Conservation (phyloP, 2,888 invertebrate species). For the Drosophila tanythrix region DNA sequence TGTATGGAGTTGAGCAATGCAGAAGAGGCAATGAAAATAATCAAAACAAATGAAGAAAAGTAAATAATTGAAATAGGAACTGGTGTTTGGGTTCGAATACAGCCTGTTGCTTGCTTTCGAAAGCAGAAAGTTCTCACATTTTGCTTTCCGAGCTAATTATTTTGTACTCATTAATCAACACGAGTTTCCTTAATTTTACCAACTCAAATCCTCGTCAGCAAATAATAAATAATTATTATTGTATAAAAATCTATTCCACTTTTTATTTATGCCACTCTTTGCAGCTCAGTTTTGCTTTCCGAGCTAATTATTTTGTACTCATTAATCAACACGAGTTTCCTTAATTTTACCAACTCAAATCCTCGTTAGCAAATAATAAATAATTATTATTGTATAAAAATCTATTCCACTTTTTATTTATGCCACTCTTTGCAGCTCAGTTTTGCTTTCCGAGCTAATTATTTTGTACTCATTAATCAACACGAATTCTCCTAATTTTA, state of each 20-base stretch:
- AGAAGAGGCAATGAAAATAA: conserved; percentile 28
- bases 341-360: not conserved
- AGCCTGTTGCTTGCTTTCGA: conserved; percentile 14
- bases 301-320: conserved; percentile 2
- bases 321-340: conserved; percentile 17
- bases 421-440: not conserved
- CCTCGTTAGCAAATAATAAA: conserved; percentile 27
- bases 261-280: not conserved
- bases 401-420: not conserved
- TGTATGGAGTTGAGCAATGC: not conserved
- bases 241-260: not conserved
- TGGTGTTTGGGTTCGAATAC: not conserved
- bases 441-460: not conserved
- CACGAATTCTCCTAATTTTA: not conserved
- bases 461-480: conserved; percentile 20
- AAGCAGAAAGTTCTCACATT: not conserved
- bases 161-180: conserved; percentile 19
- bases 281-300: not conserved
- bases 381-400: conserved; percentile 16
- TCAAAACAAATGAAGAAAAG: conserved; percentile 44
- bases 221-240: conserved; percentile 38
- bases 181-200: not conserved
- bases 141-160: not conserved
- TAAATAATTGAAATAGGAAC: not conserved
- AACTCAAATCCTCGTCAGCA: conserved; percentile 1